Base-by-base conservation (phyloP, 2,797 vertebrate genomes). In the Carcharodon carcharias region DNA sequence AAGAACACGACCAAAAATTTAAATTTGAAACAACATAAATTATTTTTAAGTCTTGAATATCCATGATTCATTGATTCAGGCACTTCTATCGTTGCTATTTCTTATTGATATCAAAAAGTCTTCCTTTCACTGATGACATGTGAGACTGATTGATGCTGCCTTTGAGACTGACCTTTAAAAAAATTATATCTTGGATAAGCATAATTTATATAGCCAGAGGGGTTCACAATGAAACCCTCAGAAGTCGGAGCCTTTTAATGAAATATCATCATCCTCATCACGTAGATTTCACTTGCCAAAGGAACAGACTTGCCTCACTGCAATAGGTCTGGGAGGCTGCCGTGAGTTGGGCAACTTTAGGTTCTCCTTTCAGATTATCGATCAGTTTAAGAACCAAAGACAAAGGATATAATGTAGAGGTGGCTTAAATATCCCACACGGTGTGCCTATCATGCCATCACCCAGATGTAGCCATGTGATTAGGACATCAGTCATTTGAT, bases 1-100 rank as follows among this genome's bases (percentile, higher is more conserved):
- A 71, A 45, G n/a, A 54, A 54, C 65, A 77, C 65, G 45, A 67
- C 61, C 8, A 93, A 93, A 93, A 40, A 71, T 77, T 56, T 95
- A 73, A 95, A 77, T 77, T 95, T 95, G 69, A n/a, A 95, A 58
- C 67, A n/a, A 56, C 50, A 40, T n/a, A 73, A 91, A 95, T 69
- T 50, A 95, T 73, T 95, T 50, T 95, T 35, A 50, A 71, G 67
- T 71, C 45, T 73, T 50, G 45, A 54, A 50, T 73, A 95, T 58
- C 50, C 54, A 73, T 73, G 94, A 73, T 77, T 73, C 69, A 95
- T 77, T 77, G 69, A 73, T 95, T 95, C 11, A 77, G 69, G 28
- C 50, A 56, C 31, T 95, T 95, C 18, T n/a, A 71, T 95, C 69
- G 2, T 73, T 58, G 56, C 61, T 58, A 63, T 95, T 95, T 56